Evolutionary conservation across 2,113 vertebrate genomes (phyloP), one percentile per base, ranked within the genome.

Genomic region (Pteruthius melanotis): DNA sequence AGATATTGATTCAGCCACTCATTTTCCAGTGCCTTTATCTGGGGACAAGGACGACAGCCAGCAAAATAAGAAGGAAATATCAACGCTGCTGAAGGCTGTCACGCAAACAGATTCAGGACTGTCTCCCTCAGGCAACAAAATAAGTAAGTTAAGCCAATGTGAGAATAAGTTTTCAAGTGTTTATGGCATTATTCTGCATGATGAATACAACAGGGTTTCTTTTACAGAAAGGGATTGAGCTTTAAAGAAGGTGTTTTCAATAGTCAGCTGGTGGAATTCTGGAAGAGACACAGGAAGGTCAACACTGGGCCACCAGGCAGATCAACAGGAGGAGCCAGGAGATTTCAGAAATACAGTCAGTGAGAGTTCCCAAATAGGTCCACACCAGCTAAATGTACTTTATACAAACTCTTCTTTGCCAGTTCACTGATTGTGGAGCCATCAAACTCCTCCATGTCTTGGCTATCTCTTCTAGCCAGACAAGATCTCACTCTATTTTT

Each of bases 1-100:
- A 94, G 88, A 92, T 94, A 81, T 33, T 81, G 89, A 81, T 95
- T 92, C 93, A 96, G 83, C 26, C 81, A 33, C 74, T 90, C 24
- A 14, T 74, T 90, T 96, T 94, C 84, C 71, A 83, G 0, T 49
- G 86, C 23, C 72, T 97, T 81, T 87, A 61, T 76, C 7, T 60
- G 57, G 53, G 81, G 94, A 87, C 86, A 71, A 71, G 44, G 61
- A 90, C 14, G 40, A 47, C 52, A 93, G 92, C 81, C 83, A 95
- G 65, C 37, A 93, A 90, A 96, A 84, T 52, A 44, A 71, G 53
- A 78, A 86, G 65, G 83, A 94, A 83, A 93, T 71, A 72, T 1
- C 35, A 95, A 87, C 0, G 4, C 68, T 95, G 89, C 68, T 92
- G 78, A 93, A 95, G 78, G 71, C 56, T 91, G 83, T 88, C 83